A percentile compares a stretch with the other conserved stretches of the same genome.
phyloP scores from a whole-genome alignment of 2,797 vertebrate species.

The Todus mexicanus region DNA sequence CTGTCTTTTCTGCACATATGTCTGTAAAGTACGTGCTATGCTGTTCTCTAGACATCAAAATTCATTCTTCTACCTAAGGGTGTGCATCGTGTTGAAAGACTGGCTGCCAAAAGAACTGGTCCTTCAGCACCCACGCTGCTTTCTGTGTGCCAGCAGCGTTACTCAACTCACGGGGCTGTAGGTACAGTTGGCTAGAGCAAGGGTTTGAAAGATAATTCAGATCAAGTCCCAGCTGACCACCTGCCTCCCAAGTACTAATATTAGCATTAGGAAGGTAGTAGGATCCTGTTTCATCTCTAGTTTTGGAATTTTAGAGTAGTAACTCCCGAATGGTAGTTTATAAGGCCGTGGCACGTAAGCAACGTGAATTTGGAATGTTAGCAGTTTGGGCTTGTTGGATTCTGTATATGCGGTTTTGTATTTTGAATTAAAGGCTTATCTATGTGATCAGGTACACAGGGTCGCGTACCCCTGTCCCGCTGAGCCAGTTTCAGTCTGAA shows the following conservation, averaged over 20 bases:
- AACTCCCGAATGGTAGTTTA: background rate
- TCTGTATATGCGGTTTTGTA: background rate
- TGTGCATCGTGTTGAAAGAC: background rate
- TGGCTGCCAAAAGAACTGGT: background rate
- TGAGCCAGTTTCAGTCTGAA: background rate
- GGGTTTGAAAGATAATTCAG: background rate
- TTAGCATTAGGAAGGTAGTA: background rate
- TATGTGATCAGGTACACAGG: rapidly evolving
- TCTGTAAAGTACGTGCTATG: background rate
- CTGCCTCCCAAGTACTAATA: background rate
- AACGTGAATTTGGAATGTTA: background rate
- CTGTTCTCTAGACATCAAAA: background rate
- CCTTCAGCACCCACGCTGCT: rapidly evolving
- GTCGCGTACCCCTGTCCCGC: rapidly evolving
- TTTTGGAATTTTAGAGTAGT: background rate
- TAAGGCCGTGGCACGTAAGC: background rate
- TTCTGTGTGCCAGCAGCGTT: rapidly evolving
- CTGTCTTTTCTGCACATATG: background rate
- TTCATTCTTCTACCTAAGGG: background rate
- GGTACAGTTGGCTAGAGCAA: background rate
- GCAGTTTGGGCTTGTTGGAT: background rate
- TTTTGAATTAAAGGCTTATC: background rate
- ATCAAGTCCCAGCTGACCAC: background rate
- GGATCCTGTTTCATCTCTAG: background rate
- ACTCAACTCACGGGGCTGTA: background rate